Base-by-base conservation (phyloP, 2,113 vertebrate genomes). In the Murina feae region DNA sequence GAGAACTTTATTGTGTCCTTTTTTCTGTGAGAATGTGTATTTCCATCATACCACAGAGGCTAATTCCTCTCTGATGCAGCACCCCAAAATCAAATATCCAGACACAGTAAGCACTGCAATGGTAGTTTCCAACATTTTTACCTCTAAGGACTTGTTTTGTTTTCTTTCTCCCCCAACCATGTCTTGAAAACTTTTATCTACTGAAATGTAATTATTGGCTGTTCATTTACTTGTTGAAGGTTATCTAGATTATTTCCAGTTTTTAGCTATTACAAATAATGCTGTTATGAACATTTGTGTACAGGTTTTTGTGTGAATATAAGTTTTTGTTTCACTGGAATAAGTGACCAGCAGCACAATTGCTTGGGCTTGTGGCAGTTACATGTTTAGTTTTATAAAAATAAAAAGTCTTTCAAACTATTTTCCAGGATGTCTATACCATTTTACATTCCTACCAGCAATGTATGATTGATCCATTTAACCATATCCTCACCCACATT, bases 191-290 rank as follows among this genome's bases (percentile, higher is more conserved):
- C 32, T 32, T 91, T 68, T 85, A 37, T 44, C 49, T 89, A 63
- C 42, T 66, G 51, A 95, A 66, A 84, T 35, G 68, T 10, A 87
- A 39, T 51, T 44, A 80, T 4, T 65, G 66, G 49, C 66, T 91
- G 69, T 69, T 47, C 79, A 68, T 66, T 74, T 87, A 69, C 63
- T 89, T 65, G 37, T 53, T 66, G 16, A 96, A 93, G 37, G 18
- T 49, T 32, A 75, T 42, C 51, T 68, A 65, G 20, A 6, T 88
- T 93, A 44, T 51, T 87, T 65, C 71, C 47, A 79, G 13, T 44
- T 47, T 92, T 82, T 47, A 84, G 47, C 2, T 88, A 75, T 42
- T 23, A 49, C 28, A 91, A 93, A 93, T 49, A 76, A 93, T 93
- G 51, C 49, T 91, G 25, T 65, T 65, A 49, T 25, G 11, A 74